Base-by-base conservation (phyloP, 2,113 vertebrate species). In the Dasyornis broadbenti region DNA sequence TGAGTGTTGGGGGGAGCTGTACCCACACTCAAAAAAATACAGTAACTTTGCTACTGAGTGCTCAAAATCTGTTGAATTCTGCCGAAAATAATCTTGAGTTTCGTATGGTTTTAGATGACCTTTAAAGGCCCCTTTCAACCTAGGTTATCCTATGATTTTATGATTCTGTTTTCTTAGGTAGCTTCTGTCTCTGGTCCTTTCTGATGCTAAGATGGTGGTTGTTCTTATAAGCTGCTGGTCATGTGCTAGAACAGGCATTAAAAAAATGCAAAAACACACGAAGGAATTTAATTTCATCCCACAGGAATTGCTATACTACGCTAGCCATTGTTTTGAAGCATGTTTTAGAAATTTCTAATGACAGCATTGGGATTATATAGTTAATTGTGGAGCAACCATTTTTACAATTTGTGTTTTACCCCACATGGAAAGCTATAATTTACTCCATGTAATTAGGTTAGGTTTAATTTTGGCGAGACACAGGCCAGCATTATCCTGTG, bases 391-490 rank as follows among this genome's bases (percentile, higher is more conserved):
- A 94, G 52, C 76, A 75, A 92, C 90, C 88, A 78, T 94, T 96
- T 96, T 94, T 94, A 84, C 92, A 75, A 42, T 89, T 94, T 96
- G 86, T 82, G 93, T 94, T 96, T 92, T 86, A 93, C 94, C 92
- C 94, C 94, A 93, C 90, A 94, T 76, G 59, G 94, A 95, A 95
- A 91, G 86, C 93, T 95, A 35, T 90, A 78, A 96, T 96, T 96
- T 95, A 81, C 56, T 95, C 76, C 88, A 57, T 86, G 82, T 92
- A 96, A 96, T 95, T 93, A 95, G 82, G 95, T 93, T 94, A 90
- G 64, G 87, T 95, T 95, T 94, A 94, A 97, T 95, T 97, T 93
- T 96, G 95, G 96, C n/a, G 0, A 96, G 93, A 90, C 90, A 11
- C 24, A 84, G 88, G 57, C 82, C 80, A 22, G 39, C 82, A 93